Base-by-base conservation (phyloP, 2,113 vertebrate genomes). In the Gavia stellata region DNA sequence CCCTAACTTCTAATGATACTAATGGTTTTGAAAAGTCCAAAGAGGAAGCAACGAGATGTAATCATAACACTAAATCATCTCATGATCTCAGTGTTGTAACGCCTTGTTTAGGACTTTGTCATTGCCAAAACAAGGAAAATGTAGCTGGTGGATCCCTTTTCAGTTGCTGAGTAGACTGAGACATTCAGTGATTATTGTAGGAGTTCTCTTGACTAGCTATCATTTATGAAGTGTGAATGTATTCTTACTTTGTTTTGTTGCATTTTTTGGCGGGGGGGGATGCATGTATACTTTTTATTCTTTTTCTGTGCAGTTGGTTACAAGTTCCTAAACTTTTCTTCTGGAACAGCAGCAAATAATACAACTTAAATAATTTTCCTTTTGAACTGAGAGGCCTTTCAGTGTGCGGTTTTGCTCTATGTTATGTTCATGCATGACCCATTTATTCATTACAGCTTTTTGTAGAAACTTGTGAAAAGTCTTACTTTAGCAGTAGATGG, bases 1-100 rank as follows among this genome's bases (percentile, higher is more conserved):
- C 47, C 7, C 0, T 75, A 82, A 66, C 34, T 89, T 59, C 24
- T 81, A 73, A 38, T 78, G 25, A 11, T 47, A 45, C 56, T 86
- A 86, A 67, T 71, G 34, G 33, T 71, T 93, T 94, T 75, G 42
- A 71, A 74, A 89, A 91, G 44, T 87, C 65, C 25, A 56, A 87
- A 92, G 70, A 91, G 66, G 77, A 92, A 96, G 86, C 44, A 75
- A 36, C 2, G 6, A 87, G 44, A 59, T 62, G 21, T 50, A 74
- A 83, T 88, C 63, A 31, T 83, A 84, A 81, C 16, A 61, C 45
- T 90, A 61, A 82, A 90, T 63, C 52, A 75, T 87, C 40, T 71
- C 29, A 47, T 88, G 77, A 70, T 87, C 47, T 87, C 47, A n/a
- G 17, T 75, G 38, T 75, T 81, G 56, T 81, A 85, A 73, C 63